Evolutionary conservation across 1,140 invertebrate species (phyloP).

Genomic region (Bombus cullumanus): DNA sequence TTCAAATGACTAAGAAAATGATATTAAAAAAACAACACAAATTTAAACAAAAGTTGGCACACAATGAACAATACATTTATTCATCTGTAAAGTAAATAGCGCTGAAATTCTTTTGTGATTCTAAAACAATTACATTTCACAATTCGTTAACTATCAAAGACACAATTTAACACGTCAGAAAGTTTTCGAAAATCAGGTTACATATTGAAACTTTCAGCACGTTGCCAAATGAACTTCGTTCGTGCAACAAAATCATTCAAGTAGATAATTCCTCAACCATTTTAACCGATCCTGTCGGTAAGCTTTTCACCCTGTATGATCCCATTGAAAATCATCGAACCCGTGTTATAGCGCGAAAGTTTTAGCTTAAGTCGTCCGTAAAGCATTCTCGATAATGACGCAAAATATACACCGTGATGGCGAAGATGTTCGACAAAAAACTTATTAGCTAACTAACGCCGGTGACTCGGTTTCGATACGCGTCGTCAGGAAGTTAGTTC

Average conservation of each 20-base stretch:
- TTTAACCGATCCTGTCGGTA: neutral
- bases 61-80: neutral
- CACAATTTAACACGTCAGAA: neutral
- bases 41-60: too few relatives aligned
- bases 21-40: too few relatives aligned
- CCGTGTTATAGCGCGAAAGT: neutral
- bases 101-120: too few relatives aligned
- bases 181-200: neutral
- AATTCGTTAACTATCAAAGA: neutral
- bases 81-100: neutral
- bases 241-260: neutral
- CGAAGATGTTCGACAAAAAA: conserved; percentile 13
- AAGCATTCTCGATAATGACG: conserved; percentile 19
- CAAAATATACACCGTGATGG: neutral
- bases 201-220: neutral
- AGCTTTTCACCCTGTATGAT: neutral
- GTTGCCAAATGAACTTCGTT: neutral
- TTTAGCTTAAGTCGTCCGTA: conserved; percentile 9
- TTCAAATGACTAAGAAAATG: too few relatives aligned
- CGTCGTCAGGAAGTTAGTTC: neutral
- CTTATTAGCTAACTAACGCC: conserved; percentile 16
- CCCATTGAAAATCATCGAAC: neutral
- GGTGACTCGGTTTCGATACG: conserved; percentile 13
- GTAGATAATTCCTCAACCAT: neutral
- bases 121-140: neutral